Evolutionary conservation across 2,888 invertebrate genomes (phyloP).

Genomic region (Drymonia ruficornis): DNA sequence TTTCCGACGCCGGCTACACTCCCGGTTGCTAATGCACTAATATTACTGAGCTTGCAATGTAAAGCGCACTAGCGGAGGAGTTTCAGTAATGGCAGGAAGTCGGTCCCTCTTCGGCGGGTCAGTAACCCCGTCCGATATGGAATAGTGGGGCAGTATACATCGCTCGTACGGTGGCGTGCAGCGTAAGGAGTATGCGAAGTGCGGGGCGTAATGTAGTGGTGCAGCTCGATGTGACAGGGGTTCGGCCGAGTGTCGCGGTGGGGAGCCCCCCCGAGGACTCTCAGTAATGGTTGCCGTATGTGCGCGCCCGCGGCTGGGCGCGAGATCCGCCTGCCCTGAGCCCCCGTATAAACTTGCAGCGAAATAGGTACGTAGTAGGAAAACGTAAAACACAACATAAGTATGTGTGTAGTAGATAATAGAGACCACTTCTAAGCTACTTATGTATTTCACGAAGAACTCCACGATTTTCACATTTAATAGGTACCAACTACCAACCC

Average conservation of each 20-base stretch:
- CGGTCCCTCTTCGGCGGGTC: conserved; percentile 25
- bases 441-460: no score
- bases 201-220: conserved; percentile 10
- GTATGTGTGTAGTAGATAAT: no score
- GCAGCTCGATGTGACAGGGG: conserved; percentile 3
- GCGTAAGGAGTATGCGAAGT: conserved; percentile 3
- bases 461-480: no score
- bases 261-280: conserved; percentile 14
- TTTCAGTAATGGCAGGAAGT: conserved; percentile 30
- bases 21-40: conserved; percentile 12
- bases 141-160: conserved; percentile 9
- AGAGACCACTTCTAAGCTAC: not conserved
- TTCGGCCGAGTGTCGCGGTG: conserved; percentile 8
- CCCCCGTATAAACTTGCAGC: conserved; percentile 7
- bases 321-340: not conserved
- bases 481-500: no score
- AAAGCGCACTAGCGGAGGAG: conserved; percentile 13
- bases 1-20: conserved; percentile 15
- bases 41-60: conserved; percentile 20
- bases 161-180: conserved; percentile 7
- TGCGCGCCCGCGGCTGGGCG: conserved; percentile 7
- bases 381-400: not conserved
- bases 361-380: conserved; percentile 1
- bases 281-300: conserved; percentile 28
- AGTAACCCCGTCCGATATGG: conserved; percentile 22